Conservation (phyloP, 2,888 invertebrate species). For the Diachrysia chrysitis region DNA sequence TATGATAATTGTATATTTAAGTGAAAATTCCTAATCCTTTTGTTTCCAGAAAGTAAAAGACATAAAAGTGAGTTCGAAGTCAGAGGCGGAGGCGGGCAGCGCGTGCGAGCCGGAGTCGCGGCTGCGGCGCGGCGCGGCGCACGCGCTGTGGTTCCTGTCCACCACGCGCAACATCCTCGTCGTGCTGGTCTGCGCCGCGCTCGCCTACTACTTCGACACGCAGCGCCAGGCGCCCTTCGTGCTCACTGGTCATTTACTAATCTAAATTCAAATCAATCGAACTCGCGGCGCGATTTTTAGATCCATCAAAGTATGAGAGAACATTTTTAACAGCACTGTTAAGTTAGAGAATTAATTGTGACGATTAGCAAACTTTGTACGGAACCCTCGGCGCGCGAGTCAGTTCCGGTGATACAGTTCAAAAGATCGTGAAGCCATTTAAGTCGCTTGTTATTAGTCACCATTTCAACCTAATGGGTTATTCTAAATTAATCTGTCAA, state of each 20-base stretch:
- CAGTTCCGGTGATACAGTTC: too few species aligned
- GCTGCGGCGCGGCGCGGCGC: slow-evolving; percentile 80
- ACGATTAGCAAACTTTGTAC: too few species aligned
- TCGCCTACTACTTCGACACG: slow-evolving; percentile 91
- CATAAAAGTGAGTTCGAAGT: slow-evolving; percentile 79
- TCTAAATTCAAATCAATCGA: slow-evolving; percentile 21
- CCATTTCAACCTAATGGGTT: too few species aligned
- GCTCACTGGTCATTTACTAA: slow-evolving; percentile 91
- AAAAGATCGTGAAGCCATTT: too few species aligned
- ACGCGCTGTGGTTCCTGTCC: slow-evolving; percentile 92
- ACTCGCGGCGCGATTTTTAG: too few species aligned
- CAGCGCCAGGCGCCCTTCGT: slow-evolving; percentile 90
- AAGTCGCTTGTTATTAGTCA: too few species aligned
- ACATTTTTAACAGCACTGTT: too few species aligned
- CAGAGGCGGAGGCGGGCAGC: slow-evolving; percentile 10
- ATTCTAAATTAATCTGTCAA: background rate
- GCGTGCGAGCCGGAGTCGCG: slow-evolving; percentile 56
- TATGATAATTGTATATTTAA: too few species aligned
- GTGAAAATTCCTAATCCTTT: too few species aligned
- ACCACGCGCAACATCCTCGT: slow-evolving; percentile 94
- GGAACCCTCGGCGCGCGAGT: too few species aligned
- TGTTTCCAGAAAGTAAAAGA: slow-evolving; percentile 93
- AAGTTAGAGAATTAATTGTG: too few species aligned
- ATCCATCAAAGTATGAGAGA: too few species aligned
- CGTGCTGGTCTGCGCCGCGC: slow-evolving; percentile 91